phyloP scores from a whole-genome alignment of 1,140 invertebrate species.

The Drosophila orena region DNA sequence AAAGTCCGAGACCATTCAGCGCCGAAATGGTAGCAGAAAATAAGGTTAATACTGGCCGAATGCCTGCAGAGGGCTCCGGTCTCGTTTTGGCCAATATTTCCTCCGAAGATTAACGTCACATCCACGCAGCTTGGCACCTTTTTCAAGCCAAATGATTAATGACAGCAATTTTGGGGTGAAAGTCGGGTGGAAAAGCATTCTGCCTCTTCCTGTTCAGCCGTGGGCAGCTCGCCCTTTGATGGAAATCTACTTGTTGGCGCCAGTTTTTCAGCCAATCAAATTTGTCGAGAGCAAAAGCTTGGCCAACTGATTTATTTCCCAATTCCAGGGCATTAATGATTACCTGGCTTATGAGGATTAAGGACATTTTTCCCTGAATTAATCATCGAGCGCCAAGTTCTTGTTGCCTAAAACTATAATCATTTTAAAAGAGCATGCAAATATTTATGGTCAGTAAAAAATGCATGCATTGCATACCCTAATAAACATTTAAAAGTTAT shows the following conservation, averaged over 20 bases:
- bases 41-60: background rate
- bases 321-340: constrained; percentile 43
- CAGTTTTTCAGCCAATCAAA: constrained; percentile 44
- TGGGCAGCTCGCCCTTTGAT: constrained; percentile 48
- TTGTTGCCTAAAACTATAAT: background rate
- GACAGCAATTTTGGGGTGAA: constrained; percentile 58
- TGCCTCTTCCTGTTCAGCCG: constrained; percentile 21
- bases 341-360: constrained; percentile 44
- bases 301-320: constrained; percentile 15
- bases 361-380: constrained; percentile 58
- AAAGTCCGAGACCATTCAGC: constrained; percentile 9
- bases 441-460: too few species aligned
- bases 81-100: constrained; percentile 12
- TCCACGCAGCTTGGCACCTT: constrained; percentile 63
- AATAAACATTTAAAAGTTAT: background rate
- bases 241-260: constrained; percentile 74
- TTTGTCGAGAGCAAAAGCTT: constrained; percentile 25
- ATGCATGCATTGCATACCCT: too few species aligned
- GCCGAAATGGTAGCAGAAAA: constrained; percentile 4
- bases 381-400: constrained; percentile 19
- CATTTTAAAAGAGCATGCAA: too few species aligned
- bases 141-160: constrained; percentile 75
- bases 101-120: constrained; percentile 71
- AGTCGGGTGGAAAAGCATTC: constrained; percentile 12
- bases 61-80: background rate